These are phyloP conservation scores for Synanthedon andrenaeformis DNA, from an alignment of 2,888 invertebrate species.

Conservation along the genomic window DNA sequence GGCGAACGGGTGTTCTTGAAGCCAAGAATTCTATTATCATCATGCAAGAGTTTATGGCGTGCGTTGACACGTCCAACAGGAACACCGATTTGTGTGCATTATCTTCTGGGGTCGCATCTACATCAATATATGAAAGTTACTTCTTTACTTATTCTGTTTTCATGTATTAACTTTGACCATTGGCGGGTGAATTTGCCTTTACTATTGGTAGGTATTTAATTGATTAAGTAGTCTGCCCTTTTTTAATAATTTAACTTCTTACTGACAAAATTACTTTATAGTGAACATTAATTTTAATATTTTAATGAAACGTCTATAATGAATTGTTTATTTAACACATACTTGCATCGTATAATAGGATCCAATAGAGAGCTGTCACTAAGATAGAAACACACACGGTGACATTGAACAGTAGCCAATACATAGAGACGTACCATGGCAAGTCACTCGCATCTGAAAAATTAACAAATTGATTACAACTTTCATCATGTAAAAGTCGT, in stretches of 20 bases:
- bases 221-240: too few species aligned
- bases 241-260: too few species aligned
- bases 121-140: too few species aligned
- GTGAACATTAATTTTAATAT: too few species aligned
- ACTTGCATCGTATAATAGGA: constrained; percentile 49
- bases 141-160: too few species aligned
- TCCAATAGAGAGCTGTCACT: constrained; percentile 59
- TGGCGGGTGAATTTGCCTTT: too few species aligned
- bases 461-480: constrained; percentile 1
- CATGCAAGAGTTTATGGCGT: constrained; percentile 77
- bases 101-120: constrained; percentile 1
- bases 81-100: constrained; percentile 12
- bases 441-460: constrained; percentile 22
- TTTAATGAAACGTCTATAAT: too few species aligned
- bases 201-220: too few species aligned
- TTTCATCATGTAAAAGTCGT: too few species aligned
- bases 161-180: too few species aligned
- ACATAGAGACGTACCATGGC: constrained; percentile 50
- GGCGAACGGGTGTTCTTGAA: constrained; percentile 73
- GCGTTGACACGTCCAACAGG: constrained; percentile 49
- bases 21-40: constrained; percentile 77
- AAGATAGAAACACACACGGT: constrained; percentile 36
- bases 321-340: constrained; percentile 2
- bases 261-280: too few species aligned
- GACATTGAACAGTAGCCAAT: constrained; percentile 54